These are phyloP conservation scores for Drosophila triauraria DNA, from an alignment of 1,140 invertebrate genomes.

Conservation along the genomic window DNA sequence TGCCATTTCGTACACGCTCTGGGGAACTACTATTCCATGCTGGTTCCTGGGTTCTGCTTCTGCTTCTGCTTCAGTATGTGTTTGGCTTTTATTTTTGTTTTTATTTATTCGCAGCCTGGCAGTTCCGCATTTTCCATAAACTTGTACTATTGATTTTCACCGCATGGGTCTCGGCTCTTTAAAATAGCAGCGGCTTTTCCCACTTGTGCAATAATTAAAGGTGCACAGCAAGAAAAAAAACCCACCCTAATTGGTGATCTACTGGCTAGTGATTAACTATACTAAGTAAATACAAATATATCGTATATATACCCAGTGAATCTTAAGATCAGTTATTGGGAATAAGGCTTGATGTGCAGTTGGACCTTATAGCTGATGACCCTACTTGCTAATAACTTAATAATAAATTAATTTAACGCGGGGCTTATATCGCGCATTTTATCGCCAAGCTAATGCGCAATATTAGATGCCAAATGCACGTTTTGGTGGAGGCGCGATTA, in stretches of 20 bases:
- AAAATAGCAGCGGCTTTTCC: slow-evolving; percentile 49
- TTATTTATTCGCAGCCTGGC: slow-evolving; percentile 19
- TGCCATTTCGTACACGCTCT: slow-evolving; percentile 44
- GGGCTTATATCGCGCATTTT: background rate
- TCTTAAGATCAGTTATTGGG: background rate
- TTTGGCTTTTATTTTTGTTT: slow-evolving; percentile 27
- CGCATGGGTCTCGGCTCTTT: slow-evolving; percentile 18
- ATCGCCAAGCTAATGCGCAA: slow-evolving; percentile 23
- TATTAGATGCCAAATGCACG: slow-evolving; percentile 20
- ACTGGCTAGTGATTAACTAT: too few species aligned
- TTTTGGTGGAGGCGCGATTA: slow-evolving; percentile 13
- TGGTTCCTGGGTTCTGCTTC: slow-evolving; percentile 10
- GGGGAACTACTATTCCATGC: slow-evolving; percentile 29
- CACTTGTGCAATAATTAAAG: slow-evolving; percentile 52
- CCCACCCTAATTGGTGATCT: background rate
- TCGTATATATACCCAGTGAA: background rate
- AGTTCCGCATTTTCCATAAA: slow-evolving; percentile 74
- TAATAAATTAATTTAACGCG: slow-evolving; percentile 12
- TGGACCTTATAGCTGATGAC: background rate
- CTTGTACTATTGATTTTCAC: slow-evolving; percentile 79
- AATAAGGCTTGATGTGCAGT: background rate
- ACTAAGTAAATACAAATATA: background rate
- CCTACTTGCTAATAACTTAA: slow-evolving; percentile 11
- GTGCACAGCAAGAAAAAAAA: slow-evolving; percentile 15
- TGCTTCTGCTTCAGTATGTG: slow-evolving; percentile 19